These are phyloP conservation scores for Leptogaster cylindrica DNA, from an alignment of 2,888 invertebrate species.

Conservation along the genomic window DNA sequence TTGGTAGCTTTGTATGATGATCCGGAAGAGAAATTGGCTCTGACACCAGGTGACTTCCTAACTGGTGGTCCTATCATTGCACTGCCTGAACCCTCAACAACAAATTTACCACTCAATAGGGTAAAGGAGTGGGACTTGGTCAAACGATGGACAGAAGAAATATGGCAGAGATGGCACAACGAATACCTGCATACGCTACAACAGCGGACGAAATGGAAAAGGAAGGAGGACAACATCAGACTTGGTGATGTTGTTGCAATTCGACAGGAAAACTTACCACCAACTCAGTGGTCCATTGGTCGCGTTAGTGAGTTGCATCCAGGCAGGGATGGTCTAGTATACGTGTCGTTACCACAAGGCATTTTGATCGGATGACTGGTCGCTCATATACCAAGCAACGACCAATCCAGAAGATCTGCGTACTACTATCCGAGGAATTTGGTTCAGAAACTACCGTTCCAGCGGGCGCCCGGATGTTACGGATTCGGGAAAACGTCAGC, in stretches of 20 bases:
- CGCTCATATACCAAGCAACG: too few relatives aligned
- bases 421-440: too few relatives aligned
- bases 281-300: not conserved
- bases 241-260: not conserved
- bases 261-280: not conserved
- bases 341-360: too few relatives aligned
- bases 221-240: not conserved
- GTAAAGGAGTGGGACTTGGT: conserved; percentile 45
- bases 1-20: conserved; percentile 43
- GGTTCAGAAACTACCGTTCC: too few relatives aligned
- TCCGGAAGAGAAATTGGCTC: too few relatives aligned
- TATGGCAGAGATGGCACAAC: conserved; percentile 49
- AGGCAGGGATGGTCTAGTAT: too few relatives aligned
- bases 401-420: too few relatives aligned
- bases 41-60: not conserved
- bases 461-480: too few relatives aligned
- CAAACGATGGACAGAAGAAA: conserved; percentile 48
- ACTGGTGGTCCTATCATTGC: not conserved
- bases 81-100: not conserved
- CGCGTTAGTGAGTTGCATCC: not conserved
- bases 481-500: too few relatives aligned
- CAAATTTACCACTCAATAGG: too few relatives aligned
- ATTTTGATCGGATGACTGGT: too few relatives aligned
- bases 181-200: conserved; percentile 50
- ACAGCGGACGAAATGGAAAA: conserved; percentile 34